Conservation (phyloP, 2,888 invertebrate species). For the Poecilus cupreus region DNA sequence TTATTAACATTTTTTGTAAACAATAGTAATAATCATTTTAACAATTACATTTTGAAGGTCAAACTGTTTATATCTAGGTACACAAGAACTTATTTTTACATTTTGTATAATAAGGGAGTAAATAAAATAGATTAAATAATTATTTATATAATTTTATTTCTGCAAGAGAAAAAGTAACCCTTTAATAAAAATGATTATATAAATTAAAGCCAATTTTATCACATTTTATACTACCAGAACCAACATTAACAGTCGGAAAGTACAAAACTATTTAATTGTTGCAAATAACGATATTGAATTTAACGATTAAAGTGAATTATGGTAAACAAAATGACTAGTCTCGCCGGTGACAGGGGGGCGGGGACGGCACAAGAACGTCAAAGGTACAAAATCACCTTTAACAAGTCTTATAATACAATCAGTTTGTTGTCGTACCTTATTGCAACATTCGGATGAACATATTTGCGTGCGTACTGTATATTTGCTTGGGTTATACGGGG, state of each 20-base stretch:
- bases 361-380: slow-evolving; percentile 51
- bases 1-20: slow-evolving; percentile 31
- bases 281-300: slow-evolving; percentile 15
- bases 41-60: slow-evolving; percentile 14
- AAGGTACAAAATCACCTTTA: not conserved
- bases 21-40: not conserved
- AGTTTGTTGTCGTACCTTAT: not conserved
- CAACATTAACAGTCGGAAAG: slow-evolving; percentile 50
- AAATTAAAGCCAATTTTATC: slow-evolving; percentile 56
- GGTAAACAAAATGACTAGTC: slow-evolving; percentile 11
- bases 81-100: not conserved
- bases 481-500: not conserved
- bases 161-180: slow-evolving; percentile 47
- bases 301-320: not conserved
- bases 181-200: slow-evolving; percentile 55
- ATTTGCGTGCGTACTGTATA: not conserved
- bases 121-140: not conserved
- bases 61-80: not conserved
- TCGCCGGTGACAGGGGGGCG: not conserved
- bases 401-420: slow-evolving; percentile 5
- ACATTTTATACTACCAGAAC: slow-evolving; percentile 56
- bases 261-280: slow-evolving; percentile 32
- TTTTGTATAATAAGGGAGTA: not conserved
- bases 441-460: not conserved
- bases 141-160: slow-evolving; percentile 41